phyloP scores from a whole-genome alignment of 2,797 vertebrate species.

The Denticeps clupeoides region DNA sequence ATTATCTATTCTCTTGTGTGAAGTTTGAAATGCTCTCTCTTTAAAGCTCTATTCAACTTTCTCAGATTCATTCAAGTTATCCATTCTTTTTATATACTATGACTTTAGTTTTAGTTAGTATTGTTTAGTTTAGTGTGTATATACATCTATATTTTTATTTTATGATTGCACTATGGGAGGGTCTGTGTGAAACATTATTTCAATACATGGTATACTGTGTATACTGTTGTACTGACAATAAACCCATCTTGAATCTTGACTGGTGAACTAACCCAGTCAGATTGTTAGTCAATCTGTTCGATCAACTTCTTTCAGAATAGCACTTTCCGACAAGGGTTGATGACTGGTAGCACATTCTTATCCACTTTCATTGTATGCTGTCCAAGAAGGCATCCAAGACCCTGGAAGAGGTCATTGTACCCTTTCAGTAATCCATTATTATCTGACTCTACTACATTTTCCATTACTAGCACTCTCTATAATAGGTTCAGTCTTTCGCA shows the following conservation, averaged over 20 bases:
- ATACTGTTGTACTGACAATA: no score
- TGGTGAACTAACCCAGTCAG: constrained; percentile 9
- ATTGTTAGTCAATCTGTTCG: constrained; percentile 8
- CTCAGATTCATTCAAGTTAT: constrained; percentile 7
- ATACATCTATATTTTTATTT: no score
- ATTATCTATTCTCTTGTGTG: no score
- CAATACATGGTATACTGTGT: no score
- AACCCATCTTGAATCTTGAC: no score
- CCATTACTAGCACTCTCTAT: constrained; percentile 2
- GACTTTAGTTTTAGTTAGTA: no score
- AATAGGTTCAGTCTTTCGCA: constrained; percentile 17
- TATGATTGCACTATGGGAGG: no score
- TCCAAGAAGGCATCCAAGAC: constrained; percentile 10
- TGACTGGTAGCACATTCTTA: constrained; percentile 5
- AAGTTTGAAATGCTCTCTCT: no score
- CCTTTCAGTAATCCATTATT: constrained; percentile 5
- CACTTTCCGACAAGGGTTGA: constrained; percentile 11
- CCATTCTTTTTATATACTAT: constrained; percentile 7
- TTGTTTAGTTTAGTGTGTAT: no score
- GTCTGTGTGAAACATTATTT: no score
- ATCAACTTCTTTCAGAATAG: constrained; percentile 10
- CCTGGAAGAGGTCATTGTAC: constrained; percentile 13
- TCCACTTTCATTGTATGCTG: constrained; percentile 7
- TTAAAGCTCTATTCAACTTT: no score
- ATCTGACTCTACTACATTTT: background rate